Evolutionary conservation across 2,888 invertebrate genomes (phyloP), one percentile per base, ranked within the genome.

Genomic region (Bembecia ichneumoniformis): DNA sequence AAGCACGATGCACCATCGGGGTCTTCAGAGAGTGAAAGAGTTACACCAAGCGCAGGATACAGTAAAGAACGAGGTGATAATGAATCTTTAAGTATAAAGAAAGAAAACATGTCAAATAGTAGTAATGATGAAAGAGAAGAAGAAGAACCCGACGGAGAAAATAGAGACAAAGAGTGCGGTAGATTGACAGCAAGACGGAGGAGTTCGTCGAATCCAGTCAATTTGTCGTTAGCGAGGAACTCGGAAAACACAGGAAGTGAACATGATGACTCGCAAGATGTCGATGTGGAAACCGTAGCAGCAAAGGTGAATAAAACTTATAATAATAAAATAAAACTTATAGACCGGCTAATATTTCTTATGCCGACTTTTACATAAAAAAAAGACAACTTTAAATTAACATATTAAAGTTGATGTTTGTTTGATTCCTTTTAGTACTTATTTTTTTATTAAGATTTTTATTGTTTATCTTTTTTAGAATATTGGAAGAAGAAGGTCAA

Each of bases 201-300:
- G 77, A 93, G 91, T 76, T 94, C 93, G 47, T 92, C 94, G 1
- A 94, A 94, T 73, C 95, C 95, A 36, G 95, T 95, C 47, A 95
- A 95, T 80, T 87, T 95, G 60, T 94, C 92, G 28, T 68, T 92
- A 51, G 89, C 89, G 49, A 83, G 83, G 55, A 87, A 87, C 53
- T 87, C 89, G 20, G 89, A 88, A 59, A 88, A 89, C 59, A 88
- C 89, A 50, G 89, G 90, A 59, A 89, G 89, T 71, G 89, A 88
- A 74, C 86, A 84, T 48, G 88, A 88, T 47, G 88, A 88, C 66
- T 86, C 86, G 50, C 87, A 87, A 54, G 88, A 88, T 58, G 82
- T 88, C 35, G 89, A 89, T 57, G 82, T 88, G 4, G 89, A 89
- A 77, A 83, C 86, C 57, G 79, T 87, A 48, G 87, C 88, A 57